A percentile compares a stretch with the other conserved stretches of the same genome.
These are phyloP conservation scores for Lobophora halterata DNA, from an alignment of 2,888 invertebrate genomes.

Conservation along the genomic window DNA sequence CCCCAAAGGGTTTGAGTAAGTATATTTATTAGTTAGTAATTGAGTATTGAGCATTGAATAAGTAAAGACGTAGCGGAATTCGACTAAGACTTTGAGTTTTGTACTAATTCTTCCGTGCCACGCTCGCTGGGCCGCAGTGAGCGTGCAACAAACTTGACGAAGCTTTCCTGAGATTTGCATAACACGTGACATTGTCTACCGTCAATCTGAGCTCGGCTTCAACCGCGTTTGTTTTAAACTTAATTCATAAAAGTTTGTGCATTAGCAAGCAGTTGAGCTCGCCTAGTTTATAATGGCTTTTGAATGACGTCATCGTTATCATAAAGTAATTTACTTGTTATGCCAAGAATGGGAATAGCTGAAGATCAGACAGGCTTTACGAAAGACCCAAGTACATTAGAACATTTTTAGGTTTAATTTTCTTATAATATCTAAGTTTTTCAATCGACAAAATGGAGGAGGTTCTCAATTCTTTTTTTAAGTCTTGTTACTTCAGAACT, in stretches of 20 bases:
- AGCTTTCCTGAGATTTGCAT: conserved; percentile 25
- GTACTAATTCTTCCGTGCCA: no score
- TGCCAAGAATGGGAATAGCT: background rate
- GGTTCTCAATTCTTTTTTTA: no score
- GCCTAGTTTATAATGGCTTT: conserved; percentile 16
- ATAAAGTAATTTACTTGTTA: conserved; percentile 11
- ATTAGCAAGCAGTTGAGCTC: conserved; percentile 23
- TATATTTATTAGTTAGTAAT: no score
- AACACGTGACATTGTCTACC: conserved; percentile 31
- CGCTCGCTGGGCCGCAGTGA: conserved; percentile 16
- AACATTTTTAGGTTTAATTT: no score
- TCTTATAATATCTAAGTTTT: no score
- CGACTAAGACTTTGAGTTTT: no score
- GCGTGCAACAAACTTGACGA: conserved; percentile 19
- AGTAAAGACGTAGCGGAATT: no score
- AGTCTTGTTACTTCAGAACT: no score
- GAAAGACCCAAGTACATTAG: no score
- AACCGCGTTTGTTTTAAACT: conserved; percentile 25
- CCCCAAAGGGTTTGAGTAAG: no score
- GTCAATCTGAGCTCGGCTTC: conserved; percentile 24
- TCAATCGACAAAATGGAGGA: no score
- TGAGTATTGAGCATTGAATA: no score
- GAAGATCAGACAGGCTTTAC: background rate
- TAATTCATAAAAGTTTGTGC: conserved; percentile 25
- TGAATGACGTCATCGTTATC: conserved; percentile 15